Base-by-base conservation (phyloP, 92 coral and sea anemone genomes). In the Zoanthus solanderi region DNA sequence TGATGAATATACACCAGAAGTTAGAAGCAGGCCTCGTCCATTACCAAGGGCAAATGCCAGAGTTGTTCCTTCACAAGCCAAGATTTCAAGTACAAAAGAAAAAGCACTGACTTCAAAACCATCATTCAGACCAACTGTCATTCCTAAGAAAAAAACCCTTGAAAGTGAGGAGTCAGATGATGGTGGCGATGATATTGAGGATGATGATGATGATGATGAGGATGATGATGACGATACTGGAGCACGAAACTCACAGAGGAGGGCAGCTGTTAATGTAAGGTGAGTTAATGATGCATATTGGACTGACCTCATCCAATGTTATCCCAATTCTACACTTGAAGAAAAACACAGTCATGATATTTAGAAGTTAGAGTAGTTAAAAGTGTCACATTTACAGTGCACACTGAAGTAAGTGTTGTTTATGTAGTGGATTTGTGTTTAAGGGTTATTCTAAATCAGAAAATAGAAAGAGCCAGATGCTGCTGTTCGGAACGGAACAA, bases 41-140 rank as follows among this genome's bases (percentile, higher is more conserved):
- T 89, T 93, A 72, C 99, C 98, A 57, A 88, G 95, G 42, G 91
- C 98, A 6, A 97, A 94, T 83, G 99, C 99, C 7, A 84, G 98
- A 61, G 92, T 93, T 3, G 86, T 94, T 11, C 96, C 96, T 9
- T 89, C 91, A 69, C 96, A 89, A 65, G 92, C 75, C 28, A 88
- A 83, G 47, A 17, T 48, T 71, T 86, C 86, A 34, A 29, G 56
- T 80, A 4, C 69, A 46, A 89, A 89, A 72, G 91, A 92, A 42
- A 83, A 66, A 75, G 66, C 37, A 13, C 65, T 78, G 9, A 50
- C 61, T 68, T 48, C 80, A 48, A 72, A 80, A 34, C 67, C 69
- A 42, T 80, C 82, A 23, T 86, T 84, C 7, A 91, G 85, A 1
- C 74, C 85, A 14, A 85, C 75, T 75, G 71, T 72, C 30, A 83